Percentiles rank a stretch among this genome's conserved stretches.
Evolutionary conservation across 2,113 vertebrate genomes (phyloP).

Genomic region (Sebastes fasciatus): DNA sequence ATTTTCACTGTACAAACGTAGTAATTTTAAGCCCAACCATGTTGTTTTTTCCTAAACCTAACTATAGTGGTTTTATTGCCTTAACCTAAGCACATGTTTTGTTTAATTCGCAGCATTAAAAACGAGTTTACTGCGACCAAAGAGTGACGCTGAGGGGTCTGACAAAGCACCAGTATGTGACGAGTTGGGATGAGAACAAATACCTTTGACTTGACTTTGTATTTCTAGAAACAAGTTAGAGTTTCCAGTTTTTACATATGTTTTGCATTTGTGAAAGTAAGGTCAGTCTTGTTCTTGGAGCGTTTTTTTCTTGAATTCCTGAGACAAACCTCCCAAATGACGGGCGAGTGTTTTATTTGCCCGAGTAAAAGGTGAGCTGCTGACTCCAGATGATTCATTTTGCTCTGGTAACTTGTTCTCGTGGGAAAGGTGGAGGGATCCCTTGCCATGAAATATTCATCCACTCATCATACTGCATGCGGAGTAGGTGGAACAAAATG

Average conservation of each 20-base stretch:
- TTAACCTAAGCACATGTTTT: too few relatives aligned
- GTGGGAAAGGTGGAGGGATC: slow-evolving; percentile 35
- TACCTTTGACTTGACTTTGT: too few relatives aligned
- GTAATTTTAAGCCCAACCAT: too few relatives aligned
- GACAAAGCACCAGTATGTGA: too few relatives aligned
- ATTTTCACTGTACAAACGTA: too few relatives aligned
- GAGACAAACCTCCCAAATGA: slow-evolving; percentile 16
- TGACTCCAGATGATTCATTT: slow-evolving; percentile 33
- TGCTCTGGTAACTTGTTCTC: slow-evolving; percentile 15
- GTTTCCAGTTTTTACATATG: not conserved
- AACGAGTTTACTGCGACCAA: too few relatives aligned
- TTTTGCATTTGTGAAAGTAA: not conserved
- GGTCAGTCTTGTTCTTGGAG: not conserved
- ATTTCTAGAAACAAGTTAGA: too few relatives aligned
- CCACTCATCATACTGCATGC: slow-evolving; percentile 14
- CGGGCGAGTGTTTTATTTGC: slow-evolving; percentile 7
- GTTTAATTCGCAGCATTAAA: too few relatives aligned
- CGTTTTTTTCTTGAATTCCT: not conserved
- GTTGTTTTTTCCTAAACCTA: too few relatives aligned
- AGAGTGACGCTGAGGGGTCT: too few relatives aligned
- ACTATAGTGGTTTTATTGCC: too few relatives aligned
- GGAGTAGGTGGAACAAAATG: not conserved
- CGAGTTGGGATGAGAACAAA: too few relatives aligned
- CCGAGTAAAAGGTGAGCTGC: slow-evolving; percentile 24
- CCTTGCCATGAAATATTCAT: slow-evolving; percentile 66